These are phyloP conservation scores for Tokudaia tokunoshimensis DNA, from an alignment of 2,797 vertebrate genomes.

Conservation along the genomic window DNA sequence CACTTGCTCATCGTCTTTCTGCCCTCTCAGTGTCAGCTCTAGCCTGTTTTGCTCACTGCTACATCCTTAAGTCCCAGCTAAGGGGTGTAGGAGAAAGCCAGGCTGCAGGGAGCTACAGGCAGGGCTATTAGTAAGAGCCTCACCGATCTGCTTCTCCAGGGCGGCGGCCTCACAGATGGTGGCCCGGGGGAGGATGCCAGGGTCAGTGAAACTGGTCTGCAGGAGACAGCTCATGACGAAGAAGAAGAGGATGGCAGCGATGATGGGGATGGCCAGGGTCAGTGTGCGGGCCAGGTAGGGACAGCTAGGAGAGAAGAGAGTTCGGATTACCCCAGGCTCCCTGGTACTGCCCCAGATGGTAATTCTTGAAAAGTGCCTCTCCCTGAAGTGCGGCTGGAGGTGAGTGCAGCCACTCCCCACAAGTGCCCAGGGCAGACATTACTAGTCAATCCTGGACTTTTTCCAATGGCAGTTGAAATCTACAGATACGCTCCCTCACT, in stretches of 20 bases:
- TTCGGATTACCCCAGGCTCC: neutral
- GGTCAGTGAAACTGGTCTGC: conserved; percentile 97
- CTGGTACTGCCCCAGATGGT: neutral
- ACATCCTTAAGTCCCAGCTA: neutral
- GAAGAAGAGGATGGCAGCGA: conserved; percentile 94
- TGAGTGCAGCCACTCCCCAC: neutral
- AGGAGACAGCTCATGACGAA: conserved; percentile 95
- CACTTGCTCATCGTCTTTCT: neutral
- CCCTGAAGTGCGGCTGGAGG: neutral
- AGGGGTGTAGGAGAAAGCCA: neutral
- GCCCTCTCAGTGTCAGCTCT: neutral
- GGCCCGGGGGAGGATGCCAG: conserved; percentile 97
- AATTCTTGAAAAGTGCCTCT: neutral
- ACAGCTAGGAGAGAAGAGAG: conserved; percentile 90
- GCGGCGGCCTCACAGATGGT: conserved; percentile 95
- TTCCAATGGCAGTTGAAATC: neutral
- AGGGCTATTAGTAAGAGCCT: conserved; percentile 64
- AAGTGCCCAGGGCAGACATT: neutral
- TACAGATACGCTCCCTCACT: neutral
- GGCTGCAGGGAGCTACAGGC: neutral
- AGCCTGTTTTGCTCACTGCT: neutral
- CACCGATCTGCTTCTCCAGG: conserved; percentile 96
- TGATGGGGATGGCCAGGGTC: conserved; percentile 95
- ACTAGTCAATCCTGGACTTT: neutral
- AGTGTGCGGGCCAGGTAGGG: conserved; percentile 94